Base-by-base conservation (phyloP, 2,113 vertebrate genomes). In the Oenanthe melanoleuca region DNA sequence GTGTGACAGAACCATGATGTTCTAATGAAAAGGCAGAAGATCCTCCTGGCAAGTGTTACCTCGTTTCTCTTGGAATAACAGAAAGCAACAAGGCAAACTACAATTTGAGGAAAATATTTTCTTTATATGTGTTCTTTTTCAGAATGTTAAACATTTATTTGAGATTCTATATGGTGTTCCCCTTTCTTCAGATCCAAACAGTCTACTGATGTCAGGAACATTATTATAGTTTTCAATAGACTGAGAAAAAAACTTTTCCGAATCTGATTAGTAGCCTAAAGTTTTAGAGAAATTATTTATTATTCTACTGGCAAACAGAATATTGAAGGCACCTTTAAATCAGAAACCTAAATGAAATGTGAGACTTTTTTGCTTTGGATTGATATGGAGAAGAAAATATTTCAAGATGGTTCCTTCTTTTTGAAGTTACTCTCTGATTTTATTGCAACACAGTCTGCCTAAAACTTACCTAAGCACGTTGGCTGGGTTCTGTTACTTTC, bases 141-240 rank as follows among this genome's bases (percentile, higher is more conserved):
- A 56, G 65, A 44, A 56, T 34, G 7, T 6, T 57, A 50, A 82
- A 37, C 7, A 24, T 34, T 86, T 71, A 12, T 80, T 83, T 80
- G 22, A 9, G 19, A 40, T 94, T 93, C 5, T 80, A 2, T 15
- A 24, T 0, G 0, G 1, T 50, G 11, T 42, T 50, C 2, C 29
- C 5, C 12, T 50, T 47, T 74, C 47, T 74, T 19, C 15, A 71
- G 22, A 5, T 59, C 18, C 21, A 66, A 67, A 49, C 6, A 84
- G 25, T 11, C 22, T 81, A 19, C 5, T 60, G 17, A 49, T 52
- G n/a, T 67, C 60, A 57, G n/a, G 16, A 88, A 61, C 2, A 79
- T 85, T 85, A 23, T 5, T 79, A 15, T 40, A 69, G 15, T n/a
- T 79, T 96, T 75, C 6, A 18, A 45, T 0, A 2, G 23, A 67